A percentile compares a stretch with the other conserved stretches of the same genome.
Conservation (phyloP, 1,140 invertebrate genomes). For the Solenopsis fugax region DNA sequence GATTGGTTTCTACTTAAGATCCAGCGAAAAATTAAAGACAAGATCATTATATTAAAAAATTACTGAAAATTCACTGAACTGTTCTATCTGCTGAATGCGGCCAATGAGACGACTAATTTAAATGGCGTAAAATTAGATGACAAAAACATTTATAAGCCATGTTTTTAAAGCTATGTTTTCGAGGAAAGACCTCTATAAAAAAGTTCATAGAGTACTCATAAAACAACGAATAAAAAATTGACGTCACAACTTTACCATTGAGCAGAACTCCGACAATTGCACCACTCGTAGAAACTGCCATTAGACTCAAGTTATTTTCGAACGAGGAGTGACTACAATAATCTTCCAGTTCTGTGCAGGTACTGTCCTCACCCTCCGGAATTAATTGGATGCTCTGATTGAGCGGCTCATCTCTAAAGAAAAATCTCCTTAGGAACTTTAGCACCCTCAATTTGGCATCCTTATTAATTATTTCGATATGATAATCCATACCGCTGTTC, state of each 20-base stretch:
- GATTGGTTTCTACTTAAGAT: too few species aligned
- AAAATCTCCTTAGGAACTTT: constrained; percentile 88
- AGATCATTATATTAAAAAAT: too few species aligned
- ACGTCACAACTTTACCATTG: constrained; percentile 80
- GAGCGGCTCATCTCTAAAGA: constrained; percentile 92
- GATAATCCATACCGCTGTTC: constrained; percentile 80
- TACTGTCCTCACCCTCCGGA: constrained; percentile 88
- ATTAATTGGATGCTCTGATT: constrained; percentile 89
- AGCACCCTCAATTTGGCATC: constrained; percentile 87
- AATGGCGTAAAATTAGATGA: neutral
- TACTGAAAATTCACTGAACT: too few species aligned
- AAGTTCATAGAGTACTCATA: neutral
- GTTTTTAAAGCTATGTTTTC: neutral
- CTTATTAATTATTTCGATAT: constrained; percentile 79
- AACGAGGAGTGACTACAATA: constrained; percentile 88
- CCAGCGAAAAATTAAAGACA: too few species aligned
- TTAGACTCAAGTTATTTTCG: constrained; percentile 88
- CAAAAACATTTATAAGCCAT: neutral
- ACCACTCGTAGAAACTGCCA: constrained; percentile 88
- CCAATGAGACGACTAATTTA: neutral
- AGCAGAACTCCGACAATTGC: constrained; percentile 88
- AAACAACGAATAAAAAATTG: neutral
- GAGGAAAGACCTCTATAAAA: neutral
- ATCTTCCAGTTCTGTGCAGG: constrained; percentile 89
- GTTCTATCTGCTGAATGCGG: too few species aligned